phyloP scores from a whole-genome alignment of 2,113 vertebrate species.

The Tichodroma muraria region DNA sequence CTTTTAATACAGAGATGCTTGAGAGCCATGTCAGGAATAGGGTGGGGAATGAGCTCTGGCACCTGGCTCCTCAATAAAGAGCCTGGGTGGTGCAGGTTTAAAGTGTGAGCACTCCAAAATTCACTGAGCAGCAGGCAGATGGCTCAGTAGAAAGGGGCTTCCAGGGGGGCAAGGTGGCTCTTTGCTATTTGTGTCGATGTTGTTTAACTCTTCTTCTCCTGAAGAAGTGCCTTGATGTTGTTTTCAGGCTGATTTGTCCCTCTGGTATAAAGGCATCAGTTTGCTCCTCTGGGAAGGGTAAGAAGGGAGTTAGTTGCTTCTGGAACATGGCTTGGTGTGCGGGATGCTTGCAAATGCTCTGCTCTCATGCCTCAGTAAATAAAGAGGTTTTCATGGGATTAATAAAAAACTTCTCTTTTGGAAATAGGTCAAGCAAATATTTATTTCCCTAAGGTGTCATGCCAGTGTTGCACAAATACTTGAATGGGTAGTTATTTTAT shows the following conservation, averaged over 20 bases:
- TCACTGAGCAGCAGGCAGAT: neutral
- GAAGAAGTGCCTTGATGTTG: neutral
- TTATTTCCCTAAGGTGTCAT: conserved; percentile 12
- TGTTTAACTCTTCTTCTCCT: neutral
- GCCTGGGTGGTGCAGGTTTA: neutral
- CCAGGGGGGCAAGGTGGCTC: accelerated
- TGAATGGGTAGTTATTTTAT: neutral
- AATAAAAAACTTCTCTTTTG: neutral
- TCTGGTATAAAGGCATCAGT: neutral
- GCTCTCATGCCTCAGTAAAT: neutral
- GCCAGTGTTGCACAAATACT: neutral
- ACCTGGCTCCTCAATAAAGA: neutral
- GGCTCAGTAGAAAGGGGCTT: neutral
- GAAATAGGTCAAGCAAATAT: conserved; percentile 15
- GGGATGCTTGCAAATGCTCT: neutral
- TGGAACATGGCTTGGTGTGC: neutral
- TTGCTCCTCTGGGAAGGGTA: neutral
- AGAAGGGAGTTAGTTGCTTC: neutral
- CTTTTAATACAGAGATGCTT: neutral
- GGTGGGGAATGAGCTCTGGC: neutral
- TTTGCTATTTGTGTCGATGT: accelerated
- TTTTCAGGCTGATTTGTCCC: neutral
- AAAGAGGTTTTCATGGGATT: conserved; percentile 1
- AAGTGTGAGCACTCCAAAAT: neutral
- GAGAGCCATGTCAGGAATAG: neutral